These are phyloP conservation scores for Cordilura impudica DNA, from an alignment of 2,888 invertebrate species.

Conservation along the genomic window DNA sequence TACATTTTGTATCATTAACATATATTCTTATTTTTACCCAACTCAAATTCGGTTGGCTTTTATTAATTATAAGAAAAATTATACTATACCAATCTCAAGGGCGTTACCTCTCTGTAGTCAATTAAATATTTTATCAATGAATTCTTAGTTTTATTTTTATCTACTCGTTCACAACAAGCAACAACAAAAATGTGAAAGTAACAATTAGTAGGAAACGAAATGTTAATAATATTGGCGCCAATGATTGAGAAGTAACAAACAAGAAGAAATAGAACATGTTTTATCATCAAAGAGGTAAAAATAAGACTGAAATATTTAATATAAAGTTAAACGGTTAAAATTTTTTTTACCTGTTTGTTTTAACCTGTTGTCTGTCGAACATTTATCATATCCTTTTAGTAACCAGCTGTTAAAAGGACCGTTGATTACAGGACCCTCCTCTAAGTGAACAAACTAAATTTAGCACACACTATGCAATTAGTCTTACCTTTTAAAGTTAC, in stretches of 20 bases:
- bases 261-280: background rate
- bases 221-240: slow-evolving; percentile 39
- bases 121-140: slow-evolving; percentile 19
- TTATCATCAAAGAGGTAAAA: slow-evolving; percentile 9
- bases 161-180: background rate
- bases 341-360: no score
- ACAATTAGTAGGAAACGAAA: slow-evolving; percentile 31
- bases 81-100: background rate
- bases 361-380: slow-evolving; percentile 32
- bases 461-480: slow-evolving; percentile 12
- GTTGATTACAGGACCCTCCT: slow-evolving; percentile 22
- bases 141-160: background rate
- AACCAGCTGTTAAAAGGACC: slow-evolving; percentile 43
- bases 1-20: no score
- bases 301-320: slow-evolving; percentile 6
- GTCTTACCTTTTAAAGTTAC: background rate
- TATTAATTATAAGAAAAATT: no score
- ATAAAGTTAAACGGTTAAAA: background rate
- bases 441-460: slow-evolving; percentile 22
- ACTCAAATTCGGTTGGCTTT: no score
- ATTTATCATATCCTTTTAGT: slow-evolving; percentile 9
- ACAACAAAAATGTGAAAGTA: slow-evolving; percentile 23
- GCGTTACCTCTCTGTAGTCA: background rate
- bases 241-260: background rate
- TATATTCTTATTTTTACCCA: no score